Percentiles rank a stretch among this genome's conserved stretches.
phyloP scores from a whole-genome alignment of 2,888 invertebrate species.

The Masnerella sp. region DNA sequence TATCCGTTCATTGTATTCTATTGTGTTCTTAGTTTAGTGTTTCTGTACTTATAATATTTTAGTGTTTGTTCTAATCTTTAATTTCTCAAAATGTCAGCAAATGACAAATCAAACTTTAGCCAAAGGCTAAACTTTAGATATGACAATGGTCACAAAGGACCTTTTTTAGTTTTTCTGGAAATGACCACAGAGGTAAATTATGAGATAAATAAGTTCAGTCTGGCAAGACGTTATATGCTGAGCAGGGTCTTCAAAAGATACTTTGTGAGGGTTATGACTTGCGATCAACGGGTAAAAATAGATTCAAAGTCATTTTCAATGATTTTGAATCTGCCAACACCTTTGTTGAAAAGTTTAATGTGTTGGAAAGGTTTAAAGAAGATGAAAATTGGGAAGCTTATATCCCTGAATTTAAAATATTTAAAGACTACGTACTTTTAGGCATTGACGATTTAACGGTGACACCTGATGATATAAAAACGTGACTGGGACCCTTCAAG shows the following conservation, averaged over 20 bases:
- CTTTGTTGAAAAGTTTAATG: neutral
- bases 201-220: neutral
- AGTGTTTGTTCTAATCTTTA: too few relatives aligned
- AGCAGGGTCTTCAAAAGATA: too few relatives aligned
- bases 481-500: neutral
- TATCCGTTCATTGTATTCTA: too few relatives aligned
- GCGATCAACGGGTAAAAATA: slow-evolving; percentile 3
- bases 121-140: neutral
- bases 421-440: neutral
- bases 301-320: slow-evolving; percentile 1
- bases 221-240: neutral
- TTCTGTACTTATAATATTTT: too few relatives aligned
- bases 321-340: neutral
- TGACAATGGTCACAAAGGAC: neutral
- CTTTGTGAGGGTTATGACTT: neutral
- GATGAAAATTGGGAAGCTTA: neutral
- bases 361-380: neutral
- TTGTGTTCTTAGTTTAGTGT: too few relatives aligned
- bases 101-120: too few relatives aligned
- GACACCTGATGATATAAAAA: neutral
- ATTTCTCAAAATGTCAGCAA: too few relatives aligned
- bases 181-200: neutral
- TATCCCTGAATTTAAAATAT: neutral
- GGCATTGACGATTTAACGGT: neutral
- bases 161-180: neutral